Conservation (phyloP, 2,113 vertebrate genomes). For the Nesoenas mayeri region DNA sequence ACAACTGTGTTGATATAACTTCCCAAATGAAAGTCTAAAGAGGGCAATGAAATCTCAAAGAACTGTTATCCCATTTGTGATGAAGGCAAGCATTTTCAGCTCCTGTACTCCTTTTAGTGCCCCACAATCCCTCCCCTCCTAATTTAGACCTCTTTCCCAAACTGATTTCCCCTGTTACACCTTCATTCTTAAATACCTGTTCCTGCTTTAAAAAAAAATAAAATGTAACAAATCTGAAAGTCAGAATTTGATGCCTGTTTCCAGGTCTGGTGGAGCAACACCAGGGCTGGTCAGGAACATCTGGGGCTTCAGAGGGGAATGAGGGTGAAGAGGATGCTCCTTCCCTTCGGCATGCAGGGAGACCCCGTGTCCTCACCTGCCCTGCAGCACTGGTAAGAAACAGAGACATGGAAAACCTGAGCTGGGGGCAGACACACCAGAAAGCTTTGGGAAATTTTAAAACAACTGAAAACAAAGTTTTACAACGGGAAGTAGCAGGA, state of each 20-base stretch:
- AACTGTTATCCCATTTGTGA: not conserved
- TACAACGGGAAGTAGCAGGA: not conserved
- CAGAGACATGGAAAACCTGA: not conserved
- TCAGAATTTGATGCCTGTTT: not conserved
- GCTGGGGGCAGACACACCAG: not conserved
- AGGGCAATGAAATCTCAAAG: not conserved
- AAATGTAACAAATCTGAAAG: not conserved
- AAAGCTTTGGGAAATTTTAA: not conserved
- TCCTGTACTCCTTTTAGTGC: not conserved
- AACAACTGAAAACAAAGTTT: not conserved
- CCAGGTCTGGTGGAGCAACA: not conserved
- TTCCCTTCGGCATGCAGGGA: fast-evolving
- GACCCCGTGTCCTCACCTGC: not conserved
- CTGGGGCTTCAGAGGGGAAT: not conserved
- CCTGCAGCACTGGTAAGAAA: not conserved
- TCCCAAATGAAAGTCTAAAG: not conserved
- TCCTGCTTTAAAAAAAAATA: not conserved
- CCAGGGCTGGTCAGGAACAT: not conserved
- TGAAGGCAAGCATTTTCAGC: not conserved
- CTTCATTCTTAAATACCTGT: not conserved
- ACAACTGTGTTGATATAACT: not conserved
- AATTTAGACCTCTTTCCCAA: not conserved
- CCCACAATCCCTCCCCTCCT: not conserved
- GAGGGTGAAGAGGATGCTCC: not conserved
- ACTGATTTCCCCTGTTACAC: not conserved